Percentiles rank a stretch among this genome's conserved stretches.
Evolutionary conservation across 2,113 vertebrate genomes (phyloP).

Genomic region (Empidonax traillii): DNA sequence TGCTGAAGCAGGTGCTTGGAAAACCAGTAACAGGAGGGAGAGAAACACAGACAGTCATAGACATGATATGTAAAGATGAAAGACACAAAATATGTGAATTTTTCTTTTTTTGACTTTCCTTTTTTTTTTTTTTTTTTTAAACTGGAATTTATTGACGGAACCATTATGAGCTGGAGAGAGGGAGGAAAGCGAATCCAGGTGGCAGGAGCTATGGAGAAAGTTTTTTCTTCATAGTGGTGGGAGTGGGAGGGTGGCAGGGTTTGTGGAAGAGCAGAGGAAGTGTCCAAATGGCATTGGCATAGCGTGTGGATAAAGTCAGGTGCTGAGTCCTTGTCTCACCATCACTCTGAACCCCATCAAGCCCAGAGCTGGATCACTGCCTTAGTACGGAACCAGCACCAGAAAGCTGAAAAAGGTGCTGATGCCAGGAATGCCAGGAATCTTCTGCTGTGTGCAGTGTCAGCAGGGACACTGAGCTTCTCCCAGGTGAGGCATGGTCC

Average conservation of each 20-base stretch:
- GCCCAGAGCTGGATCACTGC: not conserved
- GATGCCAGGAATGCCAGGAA: not conserved
- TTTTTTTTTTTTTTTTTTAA: not conserved
- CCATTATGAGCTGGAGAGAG: not conserved
- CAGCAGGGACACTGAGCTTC: not conserved
- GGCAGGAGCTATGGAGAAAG: not conserved
- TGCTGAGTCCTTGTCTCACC: not conserved
- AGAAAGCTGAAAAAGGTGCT: not conserved
- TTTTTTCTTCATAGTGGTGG: not conserved
- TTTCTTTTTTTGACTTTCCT: not conserved
- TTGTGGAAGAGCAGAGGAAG: not conserved
- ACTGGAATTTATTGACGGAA: not conserved
- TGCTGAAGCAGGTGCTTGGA: not conserved
- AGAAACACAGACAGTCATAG: not conserved
- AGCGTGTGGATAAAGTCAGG: not conserved
- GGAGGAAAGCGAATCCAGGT: not conserved
- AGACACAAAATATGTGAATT: not conserved
- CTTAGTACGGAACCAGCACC: not conserved
- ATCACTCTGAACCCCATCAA: fast-evolving
- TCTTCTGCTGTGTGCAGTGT: fast-evolving
- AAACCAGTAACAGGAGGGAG: not conserved
- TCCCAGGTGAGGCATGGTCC: not conserved
- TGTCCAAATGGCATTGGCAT: not conserved
- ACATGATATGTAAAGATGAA: not conserved
- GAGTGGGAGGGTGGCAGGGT: not conserved